Conservation (phyloP, 2,113 vertebrate species). For the Apus apus region DNA sequence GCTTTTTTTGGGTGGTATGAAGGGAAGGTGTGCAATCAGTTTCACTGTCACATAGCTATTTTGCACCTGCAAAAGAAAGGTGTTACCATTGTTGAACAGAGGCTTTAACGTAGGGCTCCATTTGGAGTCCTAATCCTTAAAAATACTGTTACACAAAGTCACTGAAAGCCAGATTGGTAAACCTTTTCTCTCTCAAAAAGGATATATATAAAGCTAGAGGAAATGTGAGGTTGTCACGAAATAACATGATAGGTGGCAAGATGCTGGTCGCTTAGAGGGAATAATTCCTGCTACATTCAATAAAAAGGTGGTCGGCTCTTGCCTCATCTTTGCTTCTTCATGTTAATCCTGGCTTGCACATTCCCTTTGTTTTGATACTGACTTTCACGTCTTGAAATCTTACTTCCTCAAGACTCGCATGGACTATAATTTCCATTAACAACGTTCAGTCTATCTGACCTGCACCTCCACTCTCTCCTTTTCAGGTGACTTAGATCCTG, state of each 20-base stretch:
- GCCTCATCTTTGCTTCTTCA: background rate
- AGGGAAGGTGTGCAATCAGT: background rate
- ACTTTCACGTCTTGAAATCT: background rate
- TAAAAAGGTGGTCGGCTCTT: background rate
- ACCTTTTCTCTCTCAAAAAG: background rate
- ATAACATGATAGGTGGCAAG: background rate
- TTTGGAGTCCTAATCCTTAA: background rate
- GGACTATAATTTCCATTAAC: background rate
- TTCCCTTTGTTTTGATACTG: background rate
- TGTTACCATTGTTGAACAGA: background rate
- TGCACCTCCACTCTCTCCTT: background rate
- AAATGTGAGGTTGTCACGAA: background rate
- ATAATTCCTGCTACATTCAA: background rate
- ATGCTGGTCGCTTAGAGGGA: background rate
- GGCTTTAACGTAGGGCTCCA: background rate
- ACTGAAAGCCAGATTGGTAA: background rate
- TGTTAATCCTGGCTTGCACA: background rate
- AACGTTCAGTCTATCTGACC: background rate
- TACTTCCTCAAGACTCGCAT: background rate
- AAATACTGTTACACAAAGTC: background rate
- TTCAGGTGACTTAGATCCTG: background rate
- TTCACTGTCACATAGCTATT: background rate
- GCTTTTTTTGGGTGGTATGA: background rate
- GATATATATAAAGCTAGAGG: background rate
- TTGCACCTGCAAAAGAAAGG: background rate